Base-by-base conservation (phyloP, 2,113 vertebrate genomes). In the Tragelaphus buxtoni region DNA sequence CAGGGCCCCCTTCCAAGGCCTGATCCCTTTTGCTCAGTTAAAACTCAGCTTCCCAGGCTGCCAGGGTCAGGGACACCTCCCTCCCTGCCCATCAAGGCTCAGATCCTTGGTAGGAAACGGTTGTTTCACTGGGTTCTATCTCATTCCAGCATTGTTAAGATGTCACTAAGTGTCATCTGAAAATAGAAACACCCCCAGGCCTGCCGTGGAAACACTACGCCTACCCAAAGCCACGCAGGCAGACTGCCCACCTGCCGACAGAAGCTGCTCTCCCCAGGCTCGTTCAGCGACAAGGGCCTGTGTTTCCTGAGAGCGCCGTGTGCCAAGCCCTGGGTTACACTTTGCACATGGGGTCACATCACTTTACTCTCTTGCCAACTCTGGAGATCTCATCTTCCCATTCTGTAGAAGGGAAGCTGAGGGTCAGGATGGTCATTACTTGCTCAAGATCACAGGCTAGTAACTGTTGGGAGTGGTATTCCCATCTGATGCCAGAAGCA, bases 111-210 rank as follows among this genome's bases (percentile, higher is more conserved):
- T n/a, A 55, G 87, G 81, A 94, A 86, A 42, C 5, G 7, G 39
- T n/a, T 47, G 53, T 49, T 60, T 61, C 3, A 0, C 47, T 7
- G 7, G 47, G 86, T 17, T 63, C 82, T 55, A 2, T 61, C 88
- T 97, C 32, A 0, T 47, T 22, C 14, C 76, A 83, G 56, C 32
- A 45, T 42, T 81, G 77, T 88, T 86, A 83, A 77, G 93, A 74
- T 92, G 88, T 96, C 95, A 95, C 88, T 16, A 11, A 77, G 80
- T 92, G 95, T 90, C 93, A 56, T 72, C 91, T 92, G 95, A 79
- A 91, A 96, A 96, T 85, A 95, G 95, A 56, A 85, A 39, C 30
- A 2, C 20, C 0, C 72, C 87, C 18, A 20, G 77, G 72, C 84
- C 88, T 69, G 22, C 91, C 90, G 56, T 77, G 79, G 92, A 93